Evolutionary conservation across 1,140 invertebrate genomes (phyloP).

Genomic region (Zaprionus tsacasi): DNA sequence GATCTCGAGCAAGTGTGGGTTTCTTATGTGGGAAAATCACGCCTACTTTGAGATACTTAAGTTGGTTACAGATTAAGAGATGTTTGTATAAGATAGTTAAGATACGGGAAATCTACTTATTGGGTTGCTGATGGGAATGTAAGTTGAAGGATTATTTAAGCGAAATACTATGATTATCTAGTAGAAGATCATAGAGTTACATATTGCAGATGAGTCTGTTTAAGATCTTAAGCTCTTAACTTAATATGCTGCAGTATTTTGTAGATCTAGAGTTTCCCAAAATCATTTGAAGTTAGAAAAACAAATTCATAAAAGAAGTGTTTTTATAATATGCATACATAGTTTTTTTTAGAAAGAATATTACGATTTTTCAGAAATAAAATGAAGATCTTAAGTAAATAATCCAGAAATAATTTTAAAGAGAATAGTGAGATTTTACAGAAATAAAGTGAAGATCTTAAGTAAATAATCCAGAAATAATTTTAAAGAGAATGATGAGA

Average conservation of each 20-base stretch:
- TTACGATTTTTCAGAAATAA: too few species aligned
- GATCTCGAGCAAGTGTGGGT: not conserved
- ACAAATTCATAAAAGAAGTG: too few species aligned
- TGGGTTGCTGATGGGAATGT: conserved; percentile 4
- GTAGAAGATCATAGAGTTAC: not conserved
- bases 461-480: too few species aligned
- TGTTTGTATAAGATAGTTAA: not conserved
- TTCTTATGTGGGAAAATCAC: conserved; percentile 35
- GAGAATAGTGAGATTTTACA: not conserved
- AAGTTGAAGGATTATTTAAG: not conserved
- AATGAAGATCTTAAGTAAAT: too few species aligned
- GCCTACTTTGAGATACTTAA: conserved; percentile 5
- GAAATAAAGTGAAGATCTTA: too few species aligned
- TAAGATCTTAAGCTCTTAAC: not conserved
- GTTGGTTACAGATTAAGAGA: not conserved
- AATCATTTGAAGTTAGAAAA: too few species aligned
- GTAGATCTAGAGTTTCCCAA: too few species aligned
- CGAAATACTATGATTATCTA: not conserved
- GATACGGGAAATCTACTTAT: not conserved
- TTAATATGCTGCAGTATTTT: too few species aligned
- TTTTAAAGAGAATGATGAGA: not conserved
- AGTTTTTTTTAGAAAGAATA: too few species aligned
- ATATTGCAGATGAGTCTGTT: not conserved
- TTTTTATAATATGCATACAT: too few species aligned
- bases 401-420: too few species aligned